phyloP scores from a whole-genome alignment of 2,113 vertebrate genomes.

The Engraulis encrasicolus region DNA sequence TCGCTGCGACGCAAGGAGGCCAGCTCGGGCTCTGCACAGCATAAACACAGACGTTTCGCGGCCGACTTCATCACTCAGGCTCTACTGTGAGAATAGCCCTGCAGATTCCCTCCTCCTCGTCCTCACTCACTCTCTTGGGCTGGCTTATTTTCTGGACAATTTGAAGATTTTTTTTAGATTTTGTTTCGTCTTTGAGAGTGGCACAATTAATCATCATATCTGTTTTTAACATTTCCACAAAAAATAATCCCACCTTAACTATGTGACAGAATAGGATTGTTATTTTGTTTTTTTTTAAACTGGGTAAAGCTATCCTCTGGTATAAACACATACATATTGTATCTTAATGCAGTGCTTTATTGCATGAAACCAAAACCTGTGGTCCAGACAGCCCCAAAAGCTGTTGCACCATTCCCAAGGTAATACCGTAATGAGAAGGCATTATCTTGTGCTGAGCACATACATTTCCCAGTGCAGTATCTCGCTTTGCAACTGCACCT shows the following conservation, averaged over 20 bases:
- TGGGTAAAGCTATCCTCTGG: not conserved
- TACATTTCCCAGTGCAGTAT: not conserved
- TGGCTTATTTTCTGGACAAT: not conserved
- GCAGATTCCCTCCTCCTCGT: not conserved
- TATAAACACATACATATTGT: not conserved
- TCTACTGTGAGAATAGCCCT: slow-evolving; percentile 17
- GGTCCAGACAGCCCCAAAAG: too few relatives aligned
- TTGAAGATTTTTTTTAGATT: too few relatives aligned
- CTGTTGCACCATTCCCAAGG: not conserved
- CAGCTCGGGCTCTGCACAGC: not conserved
- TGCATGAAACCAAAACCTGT: not conserved
- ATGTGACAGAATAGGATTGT: too few relatives aligned
- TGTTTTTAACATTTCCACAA: too few relatives aligned
- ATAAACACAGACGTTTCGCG: slow-evolving; percentile 51
- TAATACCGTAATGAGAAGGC: not conserved
- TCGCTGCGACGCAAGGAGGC: slow-evolving; percentile 6
- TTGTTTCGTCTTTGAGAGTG: too few relatives aligned
- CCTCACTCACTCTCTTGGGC: not conserved
- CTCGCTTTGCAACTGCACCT: not conserved
- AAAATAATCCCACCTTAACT: too few relatives aligned
- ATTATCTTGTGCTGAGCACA: not conserved
- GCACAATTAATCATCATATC: too few relatives aligned
- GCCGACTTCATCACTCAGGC: slow-evolving; percentile 35
- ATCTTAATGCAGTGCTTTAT: not conserved
- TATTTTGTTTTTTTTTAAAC: too few relatives aligned